phyloP scores from a whole-genome alignment of 1,140 invertebrate species.

The Drosophila elegans region DNA sequence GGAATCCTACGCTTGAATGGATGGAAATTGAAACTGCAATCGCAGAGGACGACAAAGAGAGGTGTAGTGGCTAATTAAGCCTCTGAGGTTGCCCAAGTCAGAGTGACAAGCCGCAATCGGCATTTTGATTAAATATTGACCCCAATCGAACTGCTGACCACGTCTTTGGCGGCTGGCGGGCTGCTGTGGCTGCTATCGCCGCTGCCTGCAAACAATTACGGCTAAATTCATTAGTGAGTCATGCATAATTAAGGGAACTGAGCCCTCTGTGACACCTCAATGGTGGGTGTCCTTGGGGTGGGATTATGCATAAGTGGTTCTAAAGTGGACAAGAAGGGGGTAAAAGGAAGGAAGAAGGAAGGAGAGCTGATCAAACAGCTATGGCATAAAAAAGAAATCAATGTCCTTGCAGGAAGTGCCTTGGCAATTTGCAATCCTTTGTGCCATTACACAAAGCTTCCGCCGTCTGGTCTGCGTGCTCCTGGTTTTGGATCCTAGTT shows the following conservation, averaged over 20 bases:
- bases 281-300: not conserved
- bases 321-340: too few relatives aligned
- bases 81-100: constrained; percentile 45
- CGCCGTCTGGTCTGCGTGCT: constrained; percentile 47
- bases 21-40: constrained; percentile 23
- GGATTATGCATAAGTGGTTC: constrained; percentile 4
- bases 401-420: constrained; percentile 77
- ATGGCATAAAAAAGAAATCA: constrained; percentile 62
- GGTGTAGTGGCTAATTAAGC: constrained; percentile 31
- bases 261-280: constrained; percentile 25
- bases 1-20: not conserved
- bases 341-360: not conserved
- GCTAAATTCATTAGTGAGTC: constrained; percentile 56
- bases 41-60: constrained; percentile 14
- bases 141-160: constrained; percentile 23
- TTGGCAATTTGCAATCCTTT: constrained; percentile 84
- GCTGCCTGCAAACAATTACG: constrained; percentile 62
- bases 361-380: constrained; percentile 21
- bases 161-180: constrained; percentile 25
- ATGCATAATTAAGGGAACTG: constrained; percentile 59
- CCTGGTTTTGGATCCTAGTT: constrained; percentile 24
- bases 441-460: constrained; percentile 84
- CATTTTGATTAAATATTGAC: constrained; percentile 72
- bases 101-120: constrained; percentile 50
- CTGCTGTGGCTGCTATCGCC: constrained; percentile 2